Percentiles rank a stretch among this genome's conserved stretches.
Conservation (phyloP, 2,797 vertebrate genomes). For the Oryzias dopingdopingensis region DNA sequence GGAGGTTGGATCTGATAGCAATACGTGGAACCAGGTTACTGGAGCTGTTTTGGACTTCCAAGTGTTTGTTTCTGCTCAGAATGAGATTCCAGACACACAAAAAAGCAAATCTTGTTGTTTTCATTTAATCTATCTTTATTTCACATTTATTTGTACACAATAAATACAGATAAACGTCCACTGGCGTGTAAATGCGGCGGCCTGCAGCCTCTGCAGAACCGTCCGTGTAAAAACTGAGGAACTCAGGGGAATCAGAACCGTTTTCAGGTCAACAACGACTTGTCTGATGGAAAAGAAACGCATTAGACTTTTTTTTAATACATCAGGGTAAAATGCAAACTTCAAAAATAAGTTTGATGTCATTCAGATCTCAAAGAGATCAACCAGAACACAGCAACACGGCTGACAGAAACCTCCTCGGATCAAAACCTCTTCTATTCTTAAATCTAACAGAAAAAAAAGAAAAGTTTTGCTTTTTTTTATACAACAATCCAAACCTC, state of each 20-base stretch:
- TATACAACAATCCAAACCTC: constrained; percentile 59
- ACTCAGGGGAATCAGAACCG: constrained; percentile 50
- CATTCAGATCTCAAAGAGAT: constrained; percentile 89
- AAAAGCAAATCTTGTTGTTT: neutral
- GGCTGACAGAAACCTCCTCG: constrained; percentile 64
- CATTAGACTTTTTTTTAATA: constrained; percentile 44
- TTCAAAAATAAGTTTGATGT: constrained; percentile 94
- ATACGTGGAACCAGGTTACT: neutral
- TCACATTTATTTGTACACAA: constrained; percentile 94
- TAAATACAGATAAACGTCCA: constrained; percentile 95
- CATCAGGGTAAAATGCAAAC: constrained; percentile 79
- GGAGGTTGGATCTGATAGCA: too few species aligned
- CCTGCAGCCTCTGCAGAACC: constrained; percentile 41
- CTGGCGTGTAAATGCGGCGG: constrained; percentile 76
- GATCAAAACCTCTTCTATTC: constrained; percentile 43
- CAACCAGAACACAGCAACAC: constrained; percentile 78
- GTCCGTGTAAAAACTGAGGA: constrained; percentile 36
- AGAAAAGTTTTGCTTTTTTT: constrained; percentile 36
- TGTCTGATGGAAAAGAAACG: constrained; percentile 49
- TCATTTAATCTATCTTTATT: constrained; percentile 85
- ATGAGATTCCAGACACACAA: neutral
- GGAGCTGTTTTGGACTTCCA: neutral
- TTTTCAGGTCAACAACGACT: constrained; percentile 47
- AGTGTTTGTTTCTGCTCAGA: neutral
- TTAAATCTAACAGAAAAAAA: constrained; percentile 37